Evolutionary conservation across 2,888 invertebrate genomes (phyloP), one percentile per base, ranked within the genome.

Genomic region (Clitarchus hookeri): DNA sequence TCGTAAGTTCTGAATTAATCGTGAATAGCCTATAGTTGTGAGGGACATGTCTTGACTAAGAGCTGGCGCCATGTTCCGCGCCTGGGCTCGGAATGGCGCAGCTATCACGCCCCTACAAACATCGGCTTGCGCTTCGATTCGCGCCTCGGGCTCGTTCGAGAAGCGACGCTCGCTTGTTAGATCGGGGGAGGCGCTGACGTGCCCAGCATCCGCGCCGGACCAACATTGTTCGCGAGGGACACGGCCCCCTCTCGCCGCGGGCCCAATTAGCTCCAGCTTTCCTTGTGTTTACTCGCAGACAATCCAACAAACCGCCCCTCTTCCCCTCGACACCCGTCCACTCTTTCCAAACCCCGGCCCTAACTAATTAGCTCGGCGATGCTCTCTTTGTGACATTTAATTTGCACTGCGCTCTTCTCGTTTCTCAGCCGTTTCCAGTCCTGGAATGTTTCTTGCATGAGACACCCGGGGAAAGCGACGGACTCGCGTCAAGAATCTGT

Each of bases 311-410:
- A 48, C 48, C 48, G 3, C 48, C 48, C 8, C 48, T 16, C 48
- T 48, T 16, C 11, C 48, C 16, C 48, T 48, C 48, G 16, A n/a
- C 1, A 19, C 8, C 65, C n/a, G n/a, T n/a, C 23, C 8, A 2
- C n/a, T n/a, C 65, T 19, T 16, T 23, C 65, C 65, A 8, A 19
- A n/a, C 23, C 65, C 65, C 65, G 65, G 65, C 8, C n/a, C 65
- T 65, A 48, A 11, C 48, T 48, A 48, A 48, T 48, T 48, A 48
- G 48, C 48, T 48, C 6, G 48, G 48, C 65, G 65, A 65, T 65
- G 65, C 65, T n/a, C 23, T 65, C 65, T n/a, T n/a, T 65, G 65
- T n/a, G 65, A 65, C 65, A n/a, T 65, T 65, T 65, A 65, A 65
- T 65, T n/a, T 65, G 65, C 65, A n/a, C n/a, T 65, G 65, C 8